These are phyloP conservation scores for Tamias sibiricus DNA, from an alignment of 2,113 vertebrate species.

Conservation along the genomic window DNA sequence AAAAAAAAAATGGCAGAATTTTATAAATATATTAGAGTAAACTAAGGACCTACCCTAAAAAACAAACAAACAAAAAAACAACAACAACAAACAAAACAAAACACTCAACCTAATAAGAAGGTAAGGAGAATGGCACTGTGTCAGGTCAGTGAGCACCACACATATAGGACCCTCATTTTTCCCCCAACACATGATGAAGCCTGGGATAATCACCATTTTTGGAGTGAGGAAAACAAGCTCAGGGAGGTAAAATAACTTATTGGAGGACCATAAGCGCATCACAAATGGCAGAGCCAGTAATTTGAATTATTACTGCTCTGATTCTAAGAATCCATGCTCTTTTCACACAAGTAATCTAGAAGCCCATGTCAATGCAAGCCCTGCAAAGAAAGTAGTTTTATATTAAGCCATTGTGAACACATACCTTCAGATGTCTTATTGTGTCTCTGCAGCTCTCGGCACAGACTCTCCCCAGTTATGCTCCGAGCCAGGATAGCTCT, in stretches of 20 bases:
- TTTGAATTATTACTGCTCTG: not conserved
- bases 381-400: not conserved
- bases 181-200: not conserved
- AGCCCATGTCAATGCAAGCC: not conserved
- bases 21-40: not conserved
- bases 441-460: slow-evolving; percentile 94
- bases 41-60: not conserved
- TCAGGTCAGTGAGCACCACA: not conserved
- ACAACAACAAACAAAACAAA: not conserved
- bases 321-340: not conserved
- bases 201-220: not conserved
- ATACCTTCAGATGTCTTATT: slow-evolving; percentile 94
- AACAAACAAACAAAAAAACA: not conserved
- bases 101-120: not conserved
- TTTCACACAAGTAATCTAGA: not conserved
- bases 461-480: slow-evolving; percentile 94
- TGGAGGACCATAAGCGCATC: not conserved
- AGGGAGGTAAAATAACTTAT: not conserved
- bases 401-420: not conserved
- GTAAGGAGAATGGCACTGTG: not conserved
- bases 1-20: not conserved
- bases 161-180: not conserved
- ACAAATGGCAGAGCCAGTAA: not conserved
- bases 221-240: not conserved
- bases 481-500: slow-evolving; percentile 91